Evolutionary conservation across 2,888 invertebrate species (phyloP).

Genomic region (Phrixothrix hirtus): DNA sequence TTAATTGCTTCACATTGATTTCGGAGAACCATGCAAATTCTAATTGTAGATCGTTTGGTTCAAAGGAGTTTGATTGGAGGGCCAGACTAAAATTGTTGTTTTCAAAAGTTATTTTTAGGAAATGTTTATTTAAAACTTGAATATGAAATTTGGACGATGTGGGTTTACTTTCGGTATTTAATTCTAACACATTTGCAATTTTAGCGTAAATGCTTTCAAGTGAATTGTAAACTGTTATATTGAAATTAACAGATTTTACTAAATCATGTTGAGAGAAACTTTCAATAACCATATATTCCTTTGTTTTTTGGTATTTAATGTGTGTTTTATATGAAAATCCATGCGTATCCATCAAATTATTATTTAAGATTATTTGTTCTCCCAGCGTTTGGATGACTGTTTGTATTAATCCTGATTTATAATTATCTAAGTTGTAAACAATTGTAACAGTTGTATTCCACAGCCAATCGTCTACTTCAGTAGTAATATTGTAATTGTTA

Average conservation of each 20-base stretch:
- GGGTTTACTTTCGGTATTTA: slow-evolving; percentile 5
- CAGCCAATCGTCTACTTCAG: neutral
- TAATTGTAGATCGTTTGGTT: slow-evolving; percentile 3
- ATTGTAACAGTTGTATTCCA: no score
- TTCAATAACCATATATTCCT: neutral
- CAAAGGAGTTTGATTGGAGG: neutral
- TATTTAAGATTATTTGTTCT: neutral
- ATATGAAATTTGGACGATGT: slow-evolving; percentile 1
- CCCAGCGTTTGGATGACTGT: neutral
- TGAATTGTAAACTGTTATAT: slow-evolving; percentile 3
- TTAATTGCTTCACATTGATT: neutral
- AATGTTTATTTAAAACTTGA: neutral
- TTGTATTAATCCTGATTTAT: no score
- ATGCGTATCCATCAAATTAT: neutral
- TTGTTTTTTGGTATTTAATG: neutral
- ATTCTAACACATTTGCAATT: slow-evolving; percentile 1
- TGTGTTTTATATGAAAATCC: neutral
- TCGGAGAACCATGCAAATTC: slow-evolving; percentile 1
- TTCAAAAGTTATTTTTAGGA: slow-evolving; percentile 1
- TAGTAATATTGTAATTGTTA: neutral
- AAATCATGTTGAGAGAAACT: neutral
- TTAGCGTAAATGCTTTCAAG: slow-evolving; percentile 8
- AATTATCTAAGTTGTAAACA: no score
- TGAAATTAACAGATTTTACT: neutral
- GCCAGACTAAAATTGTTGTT: slow-evolving; percentile 2